Evolutionary conservation across 2,888 invertebrate genomes (phyloP), one percentile per base, ranked within the genome.

Genomic region (Eupithecia vulgata): DNA sequence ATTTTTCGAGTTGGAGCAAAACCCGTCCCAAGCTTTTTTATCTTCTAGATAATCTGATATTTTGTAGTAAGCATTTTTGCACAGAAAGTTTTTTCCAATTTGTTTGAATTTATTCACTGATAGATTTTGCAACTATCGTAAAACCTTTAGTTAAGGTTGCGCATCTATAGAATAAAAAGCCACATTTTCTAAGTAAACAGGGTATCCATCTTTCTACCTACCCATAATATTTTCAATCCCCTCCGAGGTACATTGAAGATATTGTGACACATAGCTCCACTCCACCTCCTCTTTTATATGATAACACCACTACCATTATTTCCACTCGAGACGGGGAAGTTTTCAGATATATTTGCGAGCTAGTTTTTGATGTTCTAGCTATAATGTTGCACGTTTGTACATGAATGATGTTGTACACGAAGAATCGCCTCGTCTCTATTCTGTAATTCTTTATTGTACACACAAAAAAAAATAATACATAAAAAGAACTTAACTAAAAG

Each of bases 191-290:
- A 15, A 61, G 34, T 61, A 61, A 34, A 61, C 34, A 5, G 1
- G 10, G 21, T 30, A 30, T 30, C 7, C 25, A 6, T 45, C 12
- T 21, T 1, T n/a, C 48, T 17, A 17, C 42, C 34, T 10, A 45
- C 45, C 25, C 34, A n/a, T 45, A 62, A n/a, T 45, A 62, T 64
- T 68, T 59, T n/a, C 30, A 64, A 62, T 52, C 45, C 34, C 62
- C 21, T 42, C 57, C 13, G 21, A 25, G 21, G 52, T 62, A 21
- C 1, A 34, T 61, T 17, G 8, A 21, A 61, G 48, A 66, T 66
- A 65, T 52, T 66, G 40, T 37, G 52, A 66, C 57, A 59, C 68
- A 68, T 42, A n/a, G 68, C 40, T 67, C 34, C n/a, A 35, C 40
- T 70, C 17, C 62, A 52, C 57, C 25, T 57, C 25, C 25, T 12